phyloP scores from a whole-genome alignment of 2,113 vertebrate species.

The Pontoporia blainvillei region DNA sequence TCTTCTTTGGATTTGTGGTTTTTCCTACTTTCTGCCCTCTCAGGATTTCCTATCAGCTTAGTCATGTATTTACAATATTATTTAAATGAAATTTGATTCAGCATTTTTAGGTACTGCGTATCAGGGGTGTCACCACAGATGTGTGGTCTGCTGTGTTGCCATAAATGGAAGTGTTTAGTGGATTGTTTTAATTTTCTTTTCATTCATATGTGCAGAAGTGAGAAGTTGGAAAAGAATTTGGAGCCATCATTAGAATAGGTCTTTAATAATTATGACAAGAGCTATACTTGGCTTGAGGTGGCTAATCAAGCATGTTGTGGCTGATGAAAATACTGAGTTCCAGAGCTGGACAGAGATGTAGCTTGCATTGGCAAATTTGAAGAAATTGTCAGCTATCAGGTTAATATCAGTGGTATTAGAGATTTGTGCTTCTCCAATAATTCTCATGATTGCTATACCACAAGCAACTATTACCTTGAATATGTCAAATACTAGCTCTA shows the following conservation, averaged over 20 bases:
- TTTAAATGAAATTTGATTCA: neutral
- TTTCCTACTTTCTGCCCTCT: neutral
- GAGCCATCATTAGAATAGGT: neutral
- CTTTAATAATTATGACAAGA: neutral
- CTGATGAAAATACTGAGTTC: neutral
- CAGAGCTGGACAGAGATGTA: neutral
- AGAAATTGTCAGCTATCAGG: neutral
- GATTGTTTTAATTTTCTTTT: neutral
- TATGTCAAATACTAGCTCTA: neutral
- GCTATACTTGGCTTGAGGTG: neutral
- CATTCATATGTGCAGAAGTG: neutral
- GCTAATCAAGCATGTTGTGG: neutral
- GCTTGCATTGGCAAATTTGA: neutral
- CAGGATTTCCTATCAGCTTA: neutral
- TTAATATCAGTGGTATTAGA: neutral
- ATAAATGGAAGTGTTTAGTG: neutral
- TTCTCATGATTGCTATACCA: neutral
- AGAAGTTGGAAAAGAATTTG: neutral
- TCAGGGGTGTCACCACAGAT: neutral
- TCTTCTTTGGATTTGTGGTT: neutral
- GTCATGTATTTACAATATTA: neutral
- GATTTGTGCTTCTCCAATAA: neutral
- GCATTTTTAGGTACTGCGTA: neutral
- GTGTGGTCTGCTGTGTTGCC: neutral
- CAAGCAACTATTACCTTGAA: neutral